Evolutionary conservation across 92 coral and sea anemone genomes (phyloP).

Genomic region (Metridium senile): DNA sequence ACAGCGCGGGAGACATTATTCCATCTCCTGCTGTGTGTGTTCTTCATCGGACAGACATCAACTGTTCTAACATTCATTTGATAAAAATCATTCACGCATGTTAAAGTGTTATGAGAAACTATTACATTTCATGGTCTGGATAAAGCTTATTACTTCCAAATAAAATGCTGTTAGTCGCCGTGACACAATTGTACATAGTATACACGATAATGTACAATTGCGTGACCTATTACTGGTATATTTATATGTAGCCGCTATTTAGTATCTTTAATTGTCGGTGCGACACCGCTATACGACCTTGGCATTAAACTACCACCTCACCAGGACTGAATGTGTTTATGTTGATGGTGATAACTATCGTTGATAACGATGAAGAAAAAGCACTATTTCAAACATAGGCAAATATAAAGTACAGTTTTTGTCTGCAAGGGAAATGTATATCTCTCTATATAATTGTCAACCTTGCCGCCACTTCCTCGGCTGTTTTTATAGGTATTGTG

Average conservation of each 20-base stretch:
- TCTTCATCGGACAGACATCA: neutral
- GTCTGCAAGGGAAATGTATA: neutral
- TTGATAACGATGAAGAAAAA: no score
- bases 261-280: conserved; percentile 1
- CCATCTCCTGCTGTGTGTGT: conserved; percentile 2
- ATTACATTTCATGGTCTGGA: no score
- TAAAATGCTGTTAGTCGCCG: no score
- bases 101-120: no score
- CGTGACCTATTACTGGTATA: neutral
- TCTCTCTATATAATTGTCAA: neutral
- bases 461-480: neutral
- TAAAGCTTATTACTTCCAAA: no score
- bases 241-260: neutral
- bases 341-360: neutral
- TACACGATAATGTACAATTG: neutral
- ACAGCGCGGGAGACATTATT: neutral
- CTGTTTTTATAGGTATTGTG: neutral
- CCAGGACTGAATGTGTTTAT: neutral
- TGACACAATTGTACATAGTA: no score
- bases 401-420: neutral
- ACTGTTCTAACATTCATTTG: neutral
- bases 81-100: neutral
- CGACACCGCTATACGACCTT: conserved; percentile 7
- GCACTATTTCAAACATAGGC: no score
- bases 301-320: neutral